These are phyloP conservation scores for Nannoperca obscura DNA, from an alignment of 2,797 vertebrate species.

Conservation along the genomic window DNA sequence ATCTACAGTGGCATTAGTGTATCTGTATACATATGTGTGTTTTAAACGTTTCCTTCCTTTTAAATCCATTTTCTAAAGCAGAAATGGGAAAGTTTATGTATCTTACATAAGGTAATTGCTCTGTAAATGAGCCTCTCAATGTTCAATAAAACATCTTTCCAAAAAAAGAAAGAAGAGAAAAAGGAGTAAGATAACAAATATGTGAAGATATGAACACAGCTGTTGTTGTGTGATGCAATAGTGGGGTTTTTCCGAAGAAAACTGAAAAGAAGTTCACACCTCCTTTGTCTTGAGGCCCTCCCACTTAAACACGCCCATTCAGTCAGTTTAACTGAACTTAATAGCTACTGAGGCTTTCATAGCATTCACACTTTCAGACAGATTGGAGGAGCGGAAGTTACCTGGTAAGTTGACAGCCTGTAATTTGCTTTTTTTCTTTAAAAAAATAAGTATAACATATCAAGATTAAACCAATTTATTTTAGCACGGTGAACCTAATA, in stretches of 20 bases:
- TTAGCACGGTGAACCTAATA: not conserved
- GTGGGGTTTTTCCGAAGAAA: not conserved
- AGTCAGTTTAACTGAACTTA: not conserved
- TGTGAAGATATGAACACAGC: too few species aligned
- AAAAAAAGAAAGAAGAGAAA: too few species aligned
- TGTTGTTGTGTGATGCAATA: not conserved
- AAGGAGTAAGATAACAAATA: too few species aligned
- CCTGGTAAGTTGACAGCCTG: slow-evolving; percentile 6
- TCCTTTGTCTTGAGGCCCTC: not conserved
- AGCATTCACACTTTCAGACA: not conserved
- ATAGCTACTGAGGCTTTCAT: not conserved
- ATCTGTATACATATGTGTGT: too few species aligned
- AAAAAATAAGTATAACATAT: too few species aligned
- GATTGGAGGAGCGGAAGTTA: not conserved
- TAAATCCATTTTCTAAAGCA: too few species aligned
- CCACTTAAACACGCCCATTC: not conserved
- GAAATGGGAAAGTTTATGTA: too few species aligned
- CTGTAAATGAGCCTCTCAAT: too few species aligned
- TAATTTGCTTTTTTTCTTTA: not conserved
- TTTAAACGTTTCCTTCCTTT: too few species aligned
- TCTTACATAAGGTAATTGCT: too few species aligned
- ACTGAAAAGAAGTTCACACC: not conserved
- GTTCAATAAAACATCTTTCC: too few species aligned
- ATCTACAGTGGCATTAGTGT: too few species aligned
- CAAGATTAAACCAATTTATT: not conserved